Evolutionary conservation across 2,888 invertebrate species (phyloP).

Genomic region (Netelia inedita): DNA sequence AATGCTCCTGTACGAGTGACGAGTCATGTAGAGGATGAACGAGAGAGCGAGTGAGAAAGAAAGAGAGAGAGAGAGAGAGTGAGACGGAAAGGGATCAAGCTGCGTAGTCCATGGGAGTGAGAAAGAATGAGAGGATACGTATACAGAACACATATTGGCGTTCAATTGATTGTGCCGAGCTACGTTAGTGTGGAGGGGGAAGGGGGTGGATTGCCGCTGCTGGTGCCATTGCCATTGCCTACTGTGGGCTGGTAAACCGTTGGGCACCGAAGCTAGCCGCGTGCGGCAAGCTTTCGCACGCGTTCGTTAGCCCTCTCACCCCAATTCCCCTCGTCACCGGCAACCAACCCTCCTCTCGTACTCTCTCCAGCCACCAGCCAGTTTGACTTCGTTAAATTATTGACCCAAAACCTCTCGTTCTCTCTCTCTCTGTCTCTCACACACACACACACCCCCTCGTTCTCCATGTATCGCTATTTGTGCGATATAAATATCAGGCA

Average conservation of each 20-base stretch:
- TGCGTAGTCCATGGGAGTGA: background rate
- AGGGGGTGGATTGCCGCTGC: conserved; percentile 43
- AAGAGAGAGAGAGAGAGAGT: conserved; percentile 7
- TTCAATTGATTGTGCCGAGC: conserved; percentile 65
- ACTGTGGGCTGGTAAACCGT: conserved; percentile 56
- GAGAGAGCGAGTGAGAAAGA: conserved; percentile 2
- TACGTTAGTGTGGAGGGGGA: conserved; percentile 45
- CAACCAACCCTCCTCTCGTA: conserved; percentile 28
- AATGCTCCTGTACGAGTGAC: conserved; percentile 48
- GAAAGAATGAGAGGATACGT: background rate
- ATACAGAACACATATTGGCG: conserved; percentile 35
- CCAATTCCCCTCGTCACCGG: conserved; percentile 8
- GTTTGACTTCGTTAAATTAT: conserved; percentile 66
- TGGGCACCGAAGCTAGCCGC: conserved; percentile 55
- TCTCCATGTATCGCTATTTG: background rate
- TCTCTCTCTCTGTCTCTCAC: conserved; percentile 18
- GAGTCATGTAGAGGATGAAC: conserved; percentile 25
- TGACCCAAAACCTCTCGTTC: conserved; percentile 57
- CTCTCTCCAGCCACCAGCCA: conserved; percentile 40
- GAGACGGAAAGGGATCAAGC: background rate
- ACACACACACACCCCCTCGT: background rate
- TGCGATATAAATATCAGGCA: background rate
- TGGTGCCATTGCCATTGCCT: conserved; percentile 9
- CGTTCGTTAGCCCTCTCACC: conserved; percentile 63
- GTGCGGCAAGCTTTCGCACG: conserved; percentile 60